Evolutionary conservation across 2,888 invertebrate species (phyloP).

Genomic region (Limenitis camilla): DNA sequence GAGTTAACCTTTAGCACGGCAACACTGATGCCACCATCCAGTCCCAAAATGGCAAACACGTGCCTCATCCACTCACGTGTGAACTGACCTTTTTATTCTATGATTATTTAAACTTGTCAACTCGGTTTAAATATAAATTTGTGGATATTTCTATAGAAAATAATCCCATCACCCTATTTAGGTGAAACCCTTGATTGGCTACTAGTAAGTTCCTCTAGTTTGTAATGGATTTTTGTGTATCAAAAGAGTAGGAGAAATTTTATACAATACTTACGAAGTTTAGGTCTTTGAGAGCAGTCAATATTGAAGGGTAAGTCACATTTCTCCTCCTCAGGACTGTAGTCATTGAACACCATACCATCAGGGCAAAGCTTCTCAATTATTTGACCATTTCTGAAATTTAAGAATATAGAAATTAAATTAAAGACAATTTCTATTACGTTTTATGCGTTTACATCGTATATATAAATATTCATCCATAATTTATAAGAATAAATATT

Average conservation of each 20-base stretch:
- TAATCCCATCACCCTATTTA: no score
- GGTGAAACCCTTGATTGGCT: no score
- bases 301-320: conserved; percentile 91
- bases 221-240: no score
- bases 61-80: conserved; percentile 26
- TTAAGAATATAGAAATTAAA: neutral
- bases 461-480: no score
- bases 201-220: no score
- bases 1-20: conserved; percentile 35
- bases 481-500: no score
- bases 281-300: conserved; percentile 85
- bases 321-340: conserved; percentile 85
- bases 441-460: neutral
- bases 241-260: no score
- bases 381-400: conserved; percentile 78
- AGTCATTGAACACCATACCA: conserved; percentile 93
- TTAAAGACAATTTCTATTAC: neutral
- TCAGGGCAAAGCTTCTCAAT: conserved; percentile 89
- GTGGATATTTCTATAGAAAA: neutral
- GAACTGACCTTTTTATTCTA: conserved; percentile 26
- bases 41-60: conserved; percentile 28
- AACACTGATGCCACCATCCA: conserved; percentile 34
- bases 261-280: conserved; percentile 80
- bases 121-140: neutral
- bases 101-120: conserved; percentile 5